These are phyloP conservation scores for Macropus fuliginosus DNA, from an alignment of 2,797 vertebrate species.

Conservation along the genomic window DNA sequence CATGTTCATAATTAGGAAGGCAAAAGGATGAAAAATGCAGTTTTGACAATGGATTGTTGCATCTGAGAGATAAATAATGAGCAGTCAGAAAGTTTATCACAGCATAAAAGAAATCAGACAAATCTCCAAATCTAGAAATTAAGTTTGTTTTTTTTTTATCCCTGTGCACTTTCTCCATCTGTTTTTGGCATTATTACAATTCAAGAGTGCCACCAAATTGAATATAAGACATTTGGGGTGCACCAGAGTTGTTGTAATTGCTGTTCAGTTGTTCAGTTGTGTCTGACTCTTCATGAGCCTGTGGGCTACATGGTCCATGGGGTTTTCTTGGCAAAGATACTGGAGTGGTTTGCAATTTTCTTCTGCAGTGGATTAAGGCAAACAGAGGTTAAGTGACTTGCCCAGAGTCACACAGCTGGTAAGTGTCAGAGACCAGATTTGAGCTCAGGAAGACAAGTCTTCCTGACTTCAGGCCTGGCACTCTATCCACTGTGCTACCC, in stretches of 20 bases:
- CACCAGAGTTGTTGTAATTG: background rate
- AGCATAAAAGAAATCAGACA: constrained; percentile 5
- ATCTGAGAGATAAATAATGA: background rate
- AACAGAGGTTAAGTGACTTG: background rate
- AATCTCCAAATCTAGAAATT: background rate
- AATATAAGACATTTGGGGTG: background rate
- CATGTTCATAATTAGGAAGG: background rate
- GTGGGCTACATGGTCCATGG: background rate
- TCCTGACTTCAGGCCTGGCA: background rate
- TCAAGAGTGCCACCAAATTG: background rate
- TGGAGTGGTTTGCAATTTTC: background rate
- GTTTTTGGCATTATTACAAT: background rate
- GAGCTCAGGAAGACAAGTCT: background rate
- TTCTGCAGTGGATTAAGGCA: background rate
- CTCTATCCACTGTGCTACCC: background rate
- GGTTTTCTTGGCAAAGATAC: background rate
- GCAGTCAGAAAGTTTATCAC: constrained; percentile 28
- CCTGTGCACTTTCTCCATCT: background rate
- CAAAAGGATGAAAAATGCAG: constrained; percentile 20
- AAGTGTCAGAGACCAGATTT: background rate
- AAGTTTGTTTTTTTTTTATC: background rate
- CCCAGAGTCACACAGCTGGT: background rate
- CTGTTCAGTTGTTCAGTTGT: background rate
- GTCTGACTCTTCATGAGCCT: background rate
- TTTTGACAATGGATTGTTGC: constrained; percentile 4